These are phyloP conservation scores for Poecilia wingei DNA, from an alignment of 2,797 vertebrate species.

Conservation along the genomic window DNA sequence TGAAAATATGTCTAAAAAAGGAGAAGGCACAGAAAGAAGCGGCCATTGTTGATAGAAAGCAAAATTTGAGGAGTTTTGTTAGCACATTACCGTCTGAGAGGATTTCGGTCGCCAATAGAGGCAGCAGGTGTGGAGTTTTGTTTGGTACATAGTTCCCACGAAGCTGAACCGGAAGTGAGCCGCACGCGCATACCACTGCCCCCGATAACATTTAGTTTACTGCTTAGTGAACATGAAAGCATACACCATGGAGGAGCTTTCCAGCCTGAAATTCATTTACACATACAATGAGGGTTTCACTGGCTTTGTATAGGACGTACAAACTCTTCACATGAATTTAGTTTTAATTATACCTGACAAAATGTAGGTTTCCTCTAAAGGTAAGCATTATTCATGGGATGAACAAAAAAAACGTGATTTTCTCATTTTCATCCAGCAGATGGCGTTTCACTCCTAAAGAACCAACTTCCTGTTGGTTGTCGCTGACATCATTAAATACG, in stretches of 20 bases:
- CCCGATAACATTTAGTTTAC: too few relatives aligned
- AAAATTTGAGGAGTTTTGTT: not conserved
- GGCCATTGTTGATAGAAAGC: not conserved
- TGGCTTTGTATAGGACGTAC: too few relatives aligned
- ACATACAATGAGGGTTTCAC: too few relatives aligned
- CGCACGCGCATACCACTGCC: too few relatives aligned
- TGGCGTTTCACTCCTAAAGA: constrained; percentile 76
- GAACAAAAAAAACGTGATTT: not conserved
- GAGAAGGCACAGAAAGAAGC: not conserved
- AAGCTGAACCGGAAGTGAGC: too few relatives aligned
- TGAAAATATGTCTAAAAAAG: not conserved
- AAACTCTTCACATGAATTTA: not conserved
- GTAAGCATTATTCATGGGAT: not conserved
- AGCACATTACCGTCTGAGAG: not conserved
- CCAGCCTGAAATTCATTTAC: too few relatives aligned
- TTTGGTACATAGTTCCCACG: not conserved
- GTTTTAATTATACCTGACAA: not conserved
- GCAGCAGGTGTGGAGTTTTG: not conserved
- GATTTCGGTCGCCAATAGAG: too few relatives aligned
- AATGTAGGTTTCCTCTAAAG: not conserved
- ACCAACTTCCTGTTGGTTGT: not conserved
- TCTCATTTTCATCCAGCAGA: constrained; percentile 81
- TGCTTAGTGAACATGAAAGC: too few relatives aligned
- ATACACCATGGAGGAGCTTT: too few relatives aligned
- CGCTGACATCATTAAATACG: constrained; percentile 5